Base-by-base conservation (phyloP, 2,113 vertebrate genomes). In the Macaca mulatta region DNA sequence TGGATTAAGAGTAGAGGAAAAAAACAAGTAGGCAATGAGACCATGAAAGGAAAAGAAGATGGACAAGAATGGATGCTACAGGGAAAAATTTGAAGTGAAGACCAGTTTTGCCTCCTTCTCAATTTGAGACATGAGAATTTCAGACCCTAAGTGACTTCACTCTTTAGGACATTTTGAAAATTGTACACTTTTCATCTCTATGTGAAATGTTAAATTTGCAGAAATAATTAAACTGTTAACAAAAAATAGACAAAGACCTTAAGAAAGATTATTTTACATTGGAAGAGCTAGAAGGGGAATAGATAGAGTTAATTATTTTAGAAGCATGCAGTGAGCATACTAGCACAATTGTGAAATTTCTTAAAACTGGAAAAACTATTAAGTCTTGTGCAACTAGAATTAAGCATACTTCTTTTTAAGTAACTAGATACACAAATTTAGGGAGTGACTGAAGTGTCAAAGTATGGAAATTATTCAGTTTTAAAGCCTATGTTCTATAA, bases 151-250 rank as follows among this genome's bases (percentile, higher is more conserved):
- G 3, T 80, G 22, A 93, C 30, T 93, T 8, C 32, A 95, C n/a
- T 80, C 30, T 93, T 80, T 48, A 86, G 6, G 64, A 25, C 11
- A 45, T 95, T 38, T 89, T 52, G 40, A 45, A 90, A 81, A 64
- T 55, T 27, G 4, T 77, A 75, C 17, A 27, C 20, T 89, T 82
- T 94, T 45, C 55, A 67, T 59, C 23, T 86, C 38, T 59, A 77
- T 88, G 48, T 27, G 16, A 90, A 90, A 87, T 69, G 35, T 70
- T 13, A 94, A 64, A 69, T 78, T 82, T 87, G 18, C n/a, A 96
- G 83, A 89, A 64, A 94, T 6, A n/a, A 82, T 59, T 88, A 82
- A 92, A 84, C 3, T 64, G 91, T 85, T 74, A 84, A 55, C 89
- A 55, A 59, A 57, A 81, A 55, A 38, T 94, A 25, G 30, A 81